phyloP scores from a whole-genome alignment of 1,140 invertebrate genomes.

The Nautilus pompilius region DNA sequence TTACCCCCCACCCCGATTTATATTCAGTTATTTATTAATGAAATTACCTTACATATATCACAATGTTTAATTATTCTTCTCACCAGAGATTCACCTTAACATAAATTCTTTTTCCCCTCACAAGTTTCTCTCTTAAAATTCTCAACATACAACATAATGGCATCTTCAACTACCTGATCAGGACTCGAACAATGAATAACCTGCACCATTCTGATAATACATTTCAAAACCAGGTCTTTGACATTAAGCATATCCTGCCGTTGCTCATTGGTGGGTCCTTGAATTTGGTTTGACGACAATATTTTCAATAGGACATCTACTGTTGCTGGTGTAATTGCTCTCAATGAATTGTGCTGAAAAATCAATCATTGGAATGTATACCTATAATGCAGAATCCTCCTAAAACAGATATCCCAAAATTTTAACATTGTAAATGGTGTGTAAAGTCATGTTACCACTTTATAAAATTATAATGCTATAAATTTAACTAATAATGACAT shows the following conservation, averaged over 20 bases:
- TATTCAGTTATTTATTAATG: too few relatives aligned
- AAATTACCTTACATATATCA: too few relatives aligned
- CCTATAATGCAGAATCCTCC: too few relatives aligned
- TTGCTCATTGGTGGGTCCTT: constrained; percentile 35
- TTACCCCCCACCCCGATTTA: too few relatives aligned
- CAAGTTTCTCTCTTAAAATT: not conserved
- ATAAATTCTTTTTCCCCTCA: not conserved
- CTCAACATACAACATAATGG: not conserved
- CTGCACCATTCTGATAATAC: constrained; percentile 62
- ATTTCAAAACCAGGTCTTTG: constrained; percentile 58
- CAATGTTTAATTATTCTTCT: too few relatives aligned
- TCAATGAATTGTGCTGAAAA: constrained; percentile 62
- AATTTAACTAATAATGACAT: too few relatives aligned
- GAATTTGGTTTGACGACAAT: constrained; percentile 22
- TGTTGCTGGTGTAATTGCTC: constrained; percentile 64
- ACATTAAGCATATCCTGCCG: constrained; percentile 53
- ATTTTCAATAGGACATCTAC: constrained; percentile 61
- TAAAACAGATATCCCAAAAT: not conserved
- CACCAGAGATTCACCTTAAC: too few relatives aligned
- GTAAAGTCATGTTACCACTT: too few relatives aligned
- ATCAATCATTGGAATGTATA: too few relatives aligned
- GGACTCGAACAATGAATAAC: constrained; percentile 61
- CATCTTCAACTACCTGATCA: constrained; percentile 64
- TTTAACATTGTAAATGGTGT: too few relatives aligned
- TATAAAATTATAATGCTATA: too few relatives aligned